phyloP scores from a whole-genome alignment of 2,113 vertebrate species.

The Anolis sagrei region DNA sequence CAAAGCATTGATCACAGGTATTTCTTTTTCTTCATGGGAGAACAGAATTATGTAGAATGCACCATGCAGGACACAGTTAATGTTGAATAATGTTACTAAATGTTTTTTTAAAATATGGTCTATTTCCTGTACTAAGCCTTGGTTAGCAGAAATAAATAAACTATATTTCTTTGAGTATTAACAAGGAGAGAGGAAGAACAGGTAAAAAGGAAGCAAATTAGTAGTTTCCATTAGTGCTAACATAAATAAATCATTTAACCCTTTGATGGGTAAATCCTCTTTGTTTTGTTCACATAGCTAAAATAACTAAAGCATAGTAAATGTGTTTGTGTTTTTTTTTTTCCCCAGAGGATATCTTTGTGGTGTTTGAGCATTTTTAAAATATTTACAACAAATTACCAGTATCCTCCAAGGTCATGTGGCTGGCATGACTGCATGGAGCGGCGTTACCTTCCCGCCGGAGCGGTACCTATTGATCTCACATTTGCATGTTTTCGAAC shows the following conservation, averaged over 20 bases:
- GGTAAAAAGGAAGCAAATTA: not conserved
- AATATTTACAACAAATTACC: too few species aligned
- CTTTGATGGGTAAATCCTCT: not conserved
- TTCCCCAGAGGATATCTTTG: not conserved
- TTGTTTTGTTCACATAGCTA: not conserved
- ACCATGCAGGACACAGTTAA: not conserved
- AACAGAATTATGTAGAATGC: conserved; percentile 6
- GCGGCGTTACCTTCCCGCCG: too few species aligned
- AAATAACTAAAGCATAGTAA: too few species aligned
- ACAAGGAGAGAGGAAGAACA: not conserved
- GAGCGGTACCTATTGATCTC: too few species aligned
- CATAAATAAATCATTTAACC: not conserved
- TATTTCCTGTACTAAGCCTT: not conserved
- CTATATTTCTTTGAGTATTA: conserved; percentile 15
- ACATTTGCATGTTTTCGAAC: too few species aligned
- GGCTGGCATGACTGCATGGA: too few species aligned
- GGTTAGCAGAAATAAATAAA: not conserved
- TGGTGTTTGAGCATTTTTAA: not conserved
- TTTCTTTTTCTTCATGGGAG: not conserved
- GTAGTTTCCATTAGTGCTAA: not conserved
- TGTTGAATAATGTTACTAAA: not conserved
- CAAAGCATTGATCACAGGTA: not conserved
- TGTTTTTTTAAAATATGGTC: not conserved
- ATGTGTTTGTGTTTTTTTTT: too few species aligned
- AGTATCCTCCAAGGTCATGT: too few species aligned